Base-by-base conservation (phyloP, 1,140 invertebrate species). In the Micrasema minimum region DNA sequence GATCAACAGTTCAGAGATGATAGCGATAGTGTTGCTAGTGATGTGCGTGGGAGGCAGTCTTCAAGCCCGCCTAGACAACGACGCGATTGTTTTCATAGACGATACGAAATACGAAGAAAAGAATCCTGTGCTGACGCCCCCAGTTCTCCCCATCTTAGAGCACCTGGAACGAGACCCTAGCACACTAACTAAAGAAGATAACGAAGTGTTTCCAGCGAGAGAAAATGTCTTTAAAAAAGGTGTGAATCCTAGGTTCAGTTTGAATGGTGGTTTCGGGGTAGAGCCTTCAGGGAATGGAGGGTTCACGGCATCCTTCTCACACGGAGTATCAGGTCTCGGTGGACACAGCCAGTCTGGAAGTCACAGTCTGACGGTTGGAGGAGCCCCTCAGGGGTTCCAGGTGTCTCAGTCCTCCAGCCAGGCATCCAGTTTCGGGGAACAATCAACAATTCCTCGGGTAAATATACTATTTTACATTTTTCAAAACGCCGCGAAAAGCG, bases 81-180 rank as follows among this genome's bases (percentile, higher is more conserved):
- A 68, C 22, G 55, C 55, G 7, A 71, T 75, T 1, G 66, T 72
- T n/a, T 75, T 75, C 38, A 5, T 46, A 16, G 73, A 75, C 10
- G 64, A 75, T 26, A 14, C 2, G n/a, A 70, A 72, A 31, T 14
- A 37, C 4, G 35, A 18, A 12, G 48, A 69, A 38, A 50, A 35
- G 12, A 66, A 71, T 7, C 67, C 55, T 16, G 38, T 70, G 1
- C 66, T 75, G 10, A 70, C 70, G 0, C 74, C 74, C 1, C 74
- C 74, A 0, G 62, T 72, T 7, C 45, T 75, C 12, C 74, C 74
- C 2, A 41, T 72, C 0, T 48, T 75, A 5, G 71, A 69, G 12
- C 74, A 75, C 23, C 37, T 75, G 20, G 74, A 75, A 45, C 61
- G 72, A 20, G 74, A 75, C 64, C 74, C 74, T 12, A 75, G 66